A percentile compares a stretch with the other conserved stretches of the same genome.
Conservation (phyloP, 2,797 vertebrate genomes). For the Acanthurus lineatus region DNA sequence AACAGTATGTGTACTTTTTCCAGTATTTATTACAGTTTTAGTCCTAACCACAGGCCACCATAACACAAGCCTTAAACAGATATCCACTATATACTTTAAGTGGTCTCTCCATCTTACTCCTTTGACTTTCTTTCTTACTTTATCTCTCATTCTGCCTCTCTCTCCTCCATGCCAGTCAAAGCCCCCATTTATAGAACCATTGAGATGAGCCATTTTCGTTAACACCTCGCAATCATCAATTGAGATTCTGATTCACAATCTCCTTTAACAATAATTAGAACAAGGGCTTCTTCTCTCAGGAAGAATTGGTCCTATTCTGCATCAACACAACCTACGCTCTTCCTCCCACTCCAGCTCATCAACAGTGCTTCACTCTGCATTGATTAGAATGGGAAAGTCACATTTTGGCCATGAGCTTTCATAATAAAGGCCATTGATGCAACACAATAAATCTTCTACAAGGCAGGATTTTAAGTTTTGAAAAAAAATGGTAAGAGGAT, state of each 20-base stretch:
- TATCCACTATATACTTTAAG: conserved; percentile 76
- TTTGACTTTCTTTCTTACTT: conserved; percentile 22
- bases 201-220: conserved; percentile 76
- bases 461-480: conserved; percentile 51
- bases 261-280: conserved; percentile 79
- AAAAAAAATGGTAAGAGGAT: conserved; percentile 10
- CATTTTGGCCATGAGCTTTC: conserved; percentile 44
- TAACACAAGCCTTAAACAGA: conserved; percentile 69
- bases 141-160: conserved; percentile 32
- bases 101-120: conserved; percentile 67
- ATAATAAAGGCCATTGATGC: conserved; percentile 37
- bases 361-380: conserved; percentile 38
- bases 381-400: conserved; percentile 54
- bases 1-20: neutral
- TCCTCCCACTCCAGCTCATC: conserved; percentile 38
- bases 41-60: conserved; percentile 70
- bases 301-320: conserved; percentile 16
- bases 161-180: conserved; percentile 75
- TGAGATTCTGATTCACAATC: conserved; percentile 57
- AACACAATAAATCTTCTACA: conserved; percentile 45
- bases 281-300: conserved; percentile 62
- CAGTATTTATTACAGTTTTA: conserved; percentile 17
- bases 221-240: conserved; percentile 65
- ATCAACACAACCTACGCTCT: conserved; percentile 36
- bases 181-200: conserved; percentile 76